These are phyloP conservation scores for Cyphotilapia sp. DNA, from an alignment of 2,113 vertebrate genomes.

Conservation along the genomic window DNA sequence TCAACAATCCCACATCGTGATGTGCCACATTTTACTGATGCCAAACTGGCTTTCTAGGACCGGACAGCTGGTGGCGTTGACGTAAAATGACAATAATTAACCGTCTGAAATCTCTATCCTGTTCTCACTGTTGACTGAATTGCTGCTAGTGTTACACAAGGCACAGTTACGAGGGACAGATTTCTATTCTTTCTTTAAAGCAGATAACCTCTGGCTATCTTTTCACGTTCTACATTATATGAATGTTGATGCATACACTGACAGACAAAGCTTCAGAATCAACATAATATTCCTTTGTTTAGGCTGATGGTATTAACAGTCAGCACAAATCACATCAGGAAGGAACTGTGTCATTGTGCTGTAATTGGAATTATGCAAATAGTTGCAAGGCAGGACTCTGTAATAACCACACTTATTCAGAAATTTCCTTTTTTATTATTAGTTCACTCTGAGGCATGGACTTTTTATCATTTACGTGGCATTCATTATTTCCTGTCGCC, in stretches of 20 bases:
- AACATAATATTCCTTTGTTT: conserved; percentile 53
- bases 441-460: conserved; percentile 31
- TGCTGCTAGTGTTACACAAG: neutral
- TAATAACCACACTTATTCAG: conserved; percentile 59
- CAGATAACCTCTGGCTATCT: neutral
- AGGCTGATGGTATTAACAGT: conserved; percentile 67
- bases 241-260: conserved; percentile 16
- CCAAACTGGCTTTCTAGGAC: neutral
- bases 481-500: conserved; percentile 54
- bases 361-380: conserved; percentile 73
- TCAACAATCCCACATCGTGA: neutral
- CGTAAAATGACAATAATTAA: neutral
- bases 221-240: neutral
- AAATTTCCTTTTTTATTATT: conserved; percentile 57
- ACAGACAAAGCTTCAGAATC: conserved; percentile 28
- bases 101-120: neutral
- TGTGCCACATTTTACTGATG: neutral
- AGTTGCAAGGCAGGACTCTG: conserved; percentile 45
- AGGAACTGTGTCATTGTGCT: conserved; percentile 63
- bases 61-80: neutral
- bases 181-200: neutral
- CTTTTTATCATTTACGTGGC: conserved; percentile 37
- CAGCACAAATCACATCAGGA: conserved; percentile 68
- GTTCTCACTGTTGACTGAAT: neutral
- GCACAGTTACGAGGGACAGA: neutral